phyloP scores from a whole-genome alignment of 2,888 invertebrate species.

The Hydrotaea diabolus region DNA sequence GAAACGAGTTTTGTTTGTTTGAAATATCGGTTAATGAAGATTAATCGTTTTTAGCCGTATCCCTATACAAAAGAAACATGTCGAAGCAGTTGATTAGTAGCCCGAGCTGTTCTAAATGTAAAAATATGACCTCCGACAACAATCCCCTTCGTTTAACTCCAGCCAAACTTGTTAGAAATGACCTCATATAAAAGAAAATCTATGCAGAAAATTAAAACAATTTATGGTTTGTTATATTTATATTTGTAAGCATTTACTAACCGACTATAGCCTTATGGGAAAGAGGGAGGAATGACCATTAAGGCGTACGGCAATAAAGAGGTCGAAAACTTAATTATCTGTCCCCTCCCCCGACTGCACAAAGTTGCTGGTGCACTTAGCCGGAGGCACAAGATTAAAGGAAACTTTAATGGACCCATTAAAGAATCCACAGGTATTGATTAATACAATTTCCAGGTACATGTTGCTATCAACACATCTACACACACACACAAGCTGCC shows the following conservation, averaged over 20 bases:
- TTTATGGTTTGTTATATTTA: neutral
- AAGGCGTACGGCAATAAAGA: neutral
- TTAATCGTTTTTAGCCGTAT: no score
- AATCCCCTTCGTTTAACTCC: no score
- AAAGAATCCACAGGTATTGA: constrained; percentile 31
- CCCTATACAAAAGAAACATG: no score
- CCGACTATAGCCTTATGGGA: neutral
- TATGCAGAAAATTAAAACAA: neutral
- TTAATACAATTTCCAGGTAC: neutral
- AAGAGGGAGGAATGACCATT: neutral
- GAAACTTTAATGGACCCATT: constrained; percentile 16
- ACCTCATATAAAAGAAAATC: no score
- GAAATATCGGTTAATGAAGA: no score
- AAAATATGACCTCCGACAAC: no score
- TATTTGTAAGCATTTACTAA: no score
- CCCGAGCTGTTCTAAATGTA: no score
- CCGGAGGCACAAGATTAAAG: neutral
- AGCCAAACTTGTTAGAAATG: no score
- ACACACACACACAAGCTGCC: no score
- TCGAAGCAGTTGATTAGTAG: no score
- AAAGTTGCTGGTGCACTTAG: neutral
- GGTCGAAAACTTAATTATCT: constrained; percentile 11
- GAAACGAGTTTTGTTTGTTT: no score
- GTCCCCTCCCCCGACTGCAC: neutral
- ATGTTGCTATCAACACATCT: neutral